A percentile compares a stretch with the other conserved stretches of the same genome.
Evolutionary conservation across 2,113 vertebrate genomes (phyloP).

Genomic region (Phylloscopus trochiloides): DNA sequence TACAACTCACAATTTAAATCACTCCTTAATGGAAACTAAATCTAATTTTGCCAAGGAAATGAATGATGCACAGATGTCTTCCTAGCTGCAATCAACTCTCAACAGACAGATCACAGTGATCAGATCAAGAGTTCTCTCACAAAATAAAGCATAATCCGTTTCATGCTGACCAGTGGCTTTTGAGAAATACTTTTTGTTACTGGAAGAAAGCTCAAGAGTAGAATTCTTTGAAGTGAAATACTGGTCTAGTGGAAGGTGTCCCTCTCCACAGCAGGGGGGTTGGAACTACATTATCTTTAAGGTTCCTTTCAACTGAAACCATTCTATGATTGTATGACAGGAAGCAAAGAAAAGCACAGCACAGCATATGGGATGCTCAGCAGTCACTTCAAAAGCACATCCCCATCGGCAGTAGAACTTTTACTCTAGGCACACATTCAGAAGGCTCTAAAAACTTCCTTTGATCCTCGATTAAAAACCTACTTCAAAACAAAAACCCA

Average conservation of each 20-base stretch:
- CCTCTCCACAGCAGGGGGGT: fast-evolving
- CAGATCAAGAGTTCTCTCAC: neutral
- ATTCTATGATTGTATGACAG: neutral
- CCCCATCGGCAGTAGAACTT: neutral
- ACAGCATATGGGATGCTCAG: neutral
- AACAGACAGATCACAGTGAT: neutral
- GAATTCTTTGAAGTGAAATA: neutral
- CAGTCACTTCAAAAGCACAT: neutral
- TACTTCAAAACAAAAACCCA: neutral
- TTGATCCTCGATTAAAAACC: neutral
- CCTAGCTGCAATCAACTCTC: neutral
- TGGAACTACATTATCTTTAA: neutral
- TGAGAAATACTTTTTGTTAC: neutral
- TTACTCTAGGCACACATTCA: neutral
- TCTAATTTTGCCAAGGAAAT: neutral
- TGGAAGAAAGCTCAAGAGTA: neutral
- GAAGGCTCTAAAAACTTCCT: neutral
- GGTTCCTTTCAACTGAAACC: neutral
- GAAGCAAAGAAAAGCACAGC: neutral
- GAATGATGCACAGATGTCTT: neutral
- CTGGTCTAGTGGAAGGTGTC: neutral
- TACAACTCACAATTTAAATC: neutral
- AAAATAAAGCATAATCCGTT: neutral
- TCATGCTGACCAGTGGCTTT: neutral
- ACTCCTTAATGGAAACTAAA: conserved; percentile 1